Conservation (phyloP, 2,888 invertebrate genomes). For the Melinaea menophilus region DNA sequence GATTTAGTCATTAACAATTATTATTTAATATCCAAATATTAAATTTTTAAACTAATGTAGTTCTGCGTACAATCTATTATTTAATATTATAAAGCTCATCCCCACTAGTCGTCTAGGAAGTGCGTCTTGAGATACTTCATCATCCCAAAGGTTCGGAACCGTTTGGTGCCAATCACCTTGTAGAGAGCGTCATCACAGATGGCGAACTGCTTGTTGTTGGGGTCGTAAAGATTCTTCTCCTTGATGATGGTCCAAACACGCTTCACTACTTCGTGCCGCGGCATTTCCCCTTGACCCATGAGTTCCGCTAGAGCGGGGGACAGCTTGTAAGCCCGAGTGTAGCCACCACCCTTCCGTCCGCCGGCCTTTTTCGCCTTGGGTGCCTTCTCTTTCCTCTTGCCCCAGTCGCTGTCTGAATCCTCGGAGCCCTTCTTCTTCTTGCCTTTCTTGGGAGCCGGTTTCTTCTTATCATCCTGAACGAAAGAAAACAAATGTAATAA, state of each 20-base stretch:
- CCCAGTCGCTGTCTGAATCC: constrained; percentile 84
- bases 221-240: constrained; percentile 92
- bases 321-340: constrained; percentile 89
- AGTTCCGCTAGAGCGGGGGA: constrained; percentile 91
- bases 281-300: constrained; percentile 89
- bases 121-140: constrained; percentile 97
- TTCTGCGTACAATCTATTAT: no score
- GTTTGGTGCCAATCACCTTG: constrained; percentile 93
- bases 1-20: not conserved
- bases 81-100: no score
- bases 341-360: constrained; percentile 84
- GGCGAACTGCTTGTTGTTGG: constrained; percentile 96
- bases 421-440: constrained; percentile 82
- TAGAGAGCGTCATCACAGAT: constrained; percentile 94
- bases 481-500: constrained; percentile 5
- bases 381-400: constrained; percentile 74
- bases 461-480: constrained; percentile 48
- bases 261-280: constrained; percentile 92
- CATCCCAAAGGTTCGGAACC: constrained; percentile 97
- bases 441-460: constrained; percentile 71
- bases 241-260: constrained; percentile 94
- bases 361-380: constrained; percentile 65
- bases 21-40: no score
- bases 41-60: no score
- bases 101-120: constrained; percentile 80